Evolutionary conservation across 2,113 vertebrate species (phyloP).

Genomic region (Mesitornis unicolor): DNA sequence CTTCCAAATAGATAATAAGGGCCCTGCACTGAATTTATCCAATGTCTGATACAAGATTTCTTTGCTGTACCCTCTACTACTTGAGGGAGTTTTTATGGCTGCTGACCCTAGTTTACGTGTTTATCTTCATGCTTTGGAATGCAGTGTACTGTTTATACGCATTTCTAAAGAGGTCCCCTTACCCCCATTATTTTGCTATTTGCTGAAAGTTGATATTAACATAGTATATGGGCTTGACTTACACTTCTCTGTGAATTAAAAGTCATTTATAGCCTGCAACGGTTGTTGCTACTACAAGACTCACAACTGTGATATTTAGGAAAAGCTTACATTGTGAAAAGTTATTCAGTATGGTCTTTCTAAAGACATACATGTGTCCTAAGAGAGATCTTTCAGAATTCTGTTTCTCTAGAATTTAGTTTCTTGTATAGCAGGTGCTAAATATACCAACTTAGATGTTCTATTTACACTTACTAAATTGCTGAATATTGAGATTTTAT

Average conservation of each 20-base stretch:
- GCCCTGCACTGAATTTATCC: neutral
- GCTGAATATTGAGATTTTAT: neutral
- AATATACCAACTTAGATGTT: neutral
- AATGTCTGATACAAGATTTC: neutral
- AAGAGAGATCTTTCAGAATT: neutral
- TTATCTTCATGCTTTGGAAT: neutral
- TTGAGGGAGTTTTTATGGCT: neutral
- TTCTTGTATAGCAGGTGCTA: neutral
- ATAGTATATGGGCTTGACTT: neutral
- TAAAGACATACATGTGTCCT: neutral
- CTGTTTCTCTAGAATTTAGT: neutral
- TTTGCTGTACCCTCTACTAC: neutral
- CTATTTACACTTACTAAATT: neutral
- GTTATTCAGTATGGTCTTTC: neutral
- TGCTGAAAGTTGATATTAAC: neutral
- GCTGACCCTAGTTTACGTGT: neutral
- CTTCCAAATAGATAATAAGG: neutral
- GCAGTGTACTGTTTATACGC: accelerated
- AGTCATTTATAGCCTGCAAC: neutral
- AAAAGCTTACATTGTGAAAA: neutral
- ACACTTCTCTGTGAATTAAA: neutral
- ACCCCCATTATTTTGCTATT: neutral
- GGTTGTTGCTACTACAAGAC: neutral
- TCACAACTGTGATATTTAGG: neutral
- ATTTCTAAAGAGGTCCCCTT: neutral